Base-by-base conservation (phyloP, 2,888 invertebrate species). In the Pristionchus maxplancki region DNA sequence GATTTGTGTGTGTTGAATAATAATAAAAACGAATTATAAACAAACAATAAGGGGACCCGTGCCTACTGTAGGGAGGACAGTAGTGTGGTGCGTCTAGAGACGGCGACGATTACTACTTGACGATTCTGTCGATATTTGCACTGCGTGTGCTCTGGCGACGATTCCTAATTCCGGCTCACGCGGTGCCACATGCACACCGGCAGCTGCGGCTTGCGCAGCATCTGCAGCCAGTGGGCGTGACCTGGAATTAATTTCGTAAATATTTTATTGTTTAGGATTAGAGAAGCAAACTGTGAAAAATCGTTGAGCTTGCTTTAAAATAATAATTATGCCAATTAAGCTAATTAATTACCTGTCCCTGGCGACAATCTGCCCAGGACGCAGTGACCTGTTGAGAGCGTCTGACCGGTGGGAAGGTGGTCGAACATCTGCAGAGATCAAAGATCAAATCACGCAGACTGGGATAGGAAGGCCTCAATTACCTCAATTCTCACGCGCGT, bases 171-270 rank as follows among this genome's bases (percentile, higher is more conserved):
- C 53, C 82, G n/a, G 20, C 48, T 40, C n/a, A 89, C 84, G 11
- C 89, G 90, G 87, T 93, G 93, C 93, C 93, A 93, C 92, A 93
- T 92, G 84, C 93, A 93, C 50, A 92, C 92, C 17, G 93, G 93
- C 11, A 91, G 89, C 34, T 93, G 93, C 86, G 93, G 92, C 88
- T 93, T 92, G 24, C 92, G 91, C 40, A 94, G 90, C 94, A 94
- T 94, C 87, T 94, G 94, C 40, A 92, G 89, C 94, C 94, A 94
- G 86, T 94, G 94, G 67, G 91, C 89, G 40, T 91, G 91, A 44
- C 93, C 94, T 78, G 78, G 1, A 78, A 28, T 44, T 58, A 11
- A n/a, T n/a, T n/a, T n/a, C n/a, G n/a, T n/a, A n/a, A 24, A 50
- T 50, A 11, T 50, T 20, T 17, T 17, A 50, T 20, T 20, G 20